Conservation (phyloP, 2,113 vertebrate genomes). For the Stigmatopora nigra region DNA sequence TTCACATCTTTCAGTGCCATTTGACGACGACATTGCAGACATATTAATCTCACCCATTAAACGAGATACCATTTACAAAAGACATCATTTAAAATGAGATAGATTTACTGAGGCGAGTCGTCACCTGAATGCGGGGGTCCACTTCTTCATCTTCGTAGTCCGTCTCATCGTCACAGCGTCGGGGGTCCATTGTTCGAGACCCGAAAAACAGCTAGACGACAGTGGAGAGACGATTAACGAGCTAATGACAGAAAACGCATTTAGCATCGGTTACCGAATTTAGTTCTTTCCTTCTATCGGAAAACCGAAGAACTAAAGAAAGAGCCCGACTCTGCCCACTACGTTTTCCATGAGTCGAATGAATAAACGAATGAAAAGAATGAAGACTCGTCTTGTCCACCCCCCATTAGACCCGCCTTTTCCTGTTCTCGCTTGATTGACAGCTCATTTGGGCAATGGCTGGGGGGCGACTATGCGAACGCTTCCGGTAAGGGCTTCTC, state of each 20-base stretch:
- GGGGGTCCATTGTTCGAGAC: slow-evolving; percentile 58
- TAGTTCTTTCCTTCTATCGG: no score
- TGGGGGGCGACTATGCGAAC: not conserved
- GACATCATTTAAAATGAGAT: not conserved
- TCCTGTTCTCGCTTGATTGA: not conserved
- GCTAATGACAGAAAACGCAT: not conserved
- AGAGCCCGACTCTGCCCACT: not conserved
- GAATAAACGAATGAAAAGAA: not conserved
- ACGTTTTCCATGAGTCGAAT: not conserved
- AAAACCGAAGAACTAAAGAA: not conserved
- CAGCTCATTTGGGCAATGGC: not conserved
- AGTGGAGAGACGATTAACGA: not conserved
- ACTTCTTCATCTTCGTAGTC: slow-evolving; percentile 80
- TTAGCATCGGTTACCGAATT: no score
- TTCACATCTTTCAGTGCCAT: no score
- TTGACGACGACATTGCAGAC: not conserved
- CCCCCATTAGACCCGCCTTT: not conserved
- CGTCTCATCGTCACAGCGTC: slow-evolving; percentile 61
- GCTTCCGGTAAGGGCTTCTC: not conserved
- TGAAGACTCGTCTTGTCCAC: no score
- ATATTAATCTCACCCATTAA: not conserved
- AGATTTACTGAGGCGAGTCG: fast-evolving
- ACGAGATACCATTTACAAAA: not conserved
- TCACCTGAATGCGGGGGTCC: slow-evolving; percentile 90
- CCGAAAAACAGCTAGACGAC: not conserved